Evolutionary conservation across 1,140 invertebrate species (phyloP), one percentile per base, ranked within the genome.

Genomic region (Drosophila prosaltans): DNA sequence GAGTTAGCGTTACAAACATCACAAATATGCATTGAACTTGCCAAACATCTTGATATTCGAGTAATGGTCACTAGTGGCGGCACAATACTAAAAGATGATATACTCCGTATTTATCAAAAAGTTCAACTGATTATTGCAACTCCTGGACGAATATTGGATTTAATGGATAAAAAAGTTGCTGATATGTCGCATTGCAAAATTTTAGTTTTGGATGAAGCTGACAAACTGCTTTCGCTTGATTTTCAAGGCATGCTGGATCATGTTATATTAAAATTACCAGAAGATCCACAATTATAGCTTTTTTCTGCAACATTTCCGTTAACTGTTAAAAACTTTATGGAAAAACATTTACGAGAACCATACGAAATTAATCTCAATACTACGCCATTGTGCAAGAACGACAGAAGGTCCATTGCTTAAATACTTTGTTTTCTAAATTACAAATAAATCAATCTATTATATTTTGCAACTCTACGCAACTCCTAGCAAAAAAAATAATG

Each of bases 381-480:
- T 99, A 99, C 94, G 99, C 99, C 85, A 99, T 99, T 95, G 99
- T 99, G 76, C 98, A 99, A 94, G 99, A 99, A 94, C 96, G 98
- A 92, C 99, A 99, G 93, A 99, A 99, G 94, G 99, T 99, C 75
- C 99, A 99, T 93, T 99, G 99, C 94, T 95, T 99, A 92, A 99
- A 99, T 94, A 99, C 99, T 88, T 94, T 99, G 79, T 99, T 99
- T 94, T 99, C 98, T 75, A 99, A 99, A 96, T 94, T 99, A 90
- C 98, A 99, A 96, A 99, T 99, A 92, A 99, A 99, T 93, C 99
- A 99, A 94, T 99, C 98, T 85, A 99, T 99, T 91, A 99, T 99
- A 93, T 99, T 99, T 94, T 99, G 99, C 93, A 99, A 99, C 94
- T 99, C 98, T 45, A 99, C 99, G 73, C 98, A 99, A 94, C 93